phyloP scores from a whole-genome alignment of 2,888 invertebrate species.

The Zygaena filipendulae region DNA sequence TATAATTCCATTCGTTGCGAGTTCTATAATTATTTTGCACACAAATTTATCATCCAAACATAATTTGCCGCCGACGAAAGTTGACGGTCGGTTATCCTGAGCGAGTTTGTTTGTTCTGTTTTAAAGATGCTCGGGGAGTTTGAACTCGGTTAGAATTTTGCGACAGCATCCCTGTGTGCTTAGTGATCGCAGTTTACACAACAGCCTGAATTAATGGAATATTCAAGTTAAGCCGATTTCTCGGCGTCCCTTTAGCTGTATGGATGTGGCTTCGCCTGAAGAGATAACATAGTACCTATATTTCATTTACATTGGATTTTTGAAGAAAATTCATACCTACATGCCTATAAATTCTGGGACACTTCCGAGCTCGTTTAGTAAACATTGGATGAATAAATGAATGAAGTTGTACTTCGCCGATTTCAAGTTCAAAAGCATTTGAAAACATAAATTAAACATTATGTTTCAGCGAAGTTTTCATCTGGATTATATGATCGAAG shows the following conservation, averaged over 20 bases:
- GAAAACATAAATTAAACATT: slow-evolving; percentile 4
- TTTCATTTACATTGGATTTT: slow-evolving; percentile 30
- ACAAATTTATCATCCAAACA: slow-evolving; percentile 32
- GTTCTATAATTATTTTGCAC: too few relatives aligned
- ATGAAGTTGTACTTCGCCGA: slow-evolving; percentile 26
- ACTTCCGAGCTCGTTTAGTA: slow-evolving; percentile 25
- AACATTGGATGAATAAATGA: slow-evolving; percentile 46
- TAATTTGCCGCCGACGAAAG: slow-evolving; percentile 37
- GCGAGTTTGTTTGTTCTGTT: too few relatives aligned
- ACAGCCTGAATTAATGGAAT: slow-evolving; percentile 51
- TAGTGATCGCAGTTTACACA: slow-evolving; percentile 43
- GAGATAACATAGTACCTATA: slow-evolving; percentile 32
- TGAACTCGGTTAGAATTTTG: slow-evolving; percentile 23
- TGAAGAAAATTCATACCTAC: slow-evolving; percentile 20
- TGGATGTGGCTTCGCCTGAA: slow-evolving; percentile 22
- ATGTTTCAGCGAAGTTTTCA: not conserved
- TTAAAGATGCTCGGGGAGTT: too few relatives aligned
- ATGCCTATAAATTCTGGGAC: slow-evolving; percentile 12
- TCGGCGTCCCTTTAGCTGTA: slow-evolving; percentile 21
- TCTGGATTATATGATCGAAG: too few relatives aligned
- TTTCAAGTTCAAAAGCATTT: too few relatives aligned
- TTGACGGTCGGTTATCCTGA: too few relatives aligned
- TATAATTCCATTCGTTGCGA: too few relatives aligned
- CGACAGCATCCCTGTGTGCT: slow-evolving; percentile 34
- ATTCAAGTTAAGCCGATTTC: slow-evolving; percentile 44